Percentiles rank a stretch among this genome's conserved stretches.
These are phyloP conservation scores for Bombus pyrosoma DNA, from an alignment of 1,140 invertebrate species.

Conservation along the genomic window DNA sequence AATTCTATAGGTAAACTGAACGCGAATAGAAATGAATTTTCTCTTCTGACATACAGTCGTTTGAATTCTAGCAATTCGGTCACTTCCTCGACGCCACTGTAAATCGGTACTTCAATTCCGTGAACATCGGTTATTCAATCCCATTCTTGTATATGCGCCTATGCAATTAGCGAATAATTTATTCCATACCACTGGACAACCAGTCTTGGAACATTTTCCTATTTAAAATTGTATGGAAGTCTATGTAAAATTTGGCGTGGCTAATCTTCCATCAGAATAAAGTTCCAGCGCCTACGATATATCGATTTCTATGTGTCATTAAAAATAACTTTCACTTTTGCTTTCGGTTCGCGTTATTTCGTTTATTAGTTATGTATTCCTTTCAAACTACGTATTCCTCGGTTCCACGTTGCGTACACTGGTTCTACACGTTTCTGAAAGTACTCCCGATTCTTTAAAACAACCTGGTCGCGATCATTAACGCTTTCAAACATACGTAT, in stretches of 20 bases:
- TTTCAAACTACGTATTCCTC: too few species aligned
- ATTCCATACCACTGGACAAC: neutral
- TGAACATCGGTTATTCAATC: neutral
- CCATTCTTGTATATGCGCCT: neutral
- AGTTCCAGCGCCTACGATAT: neutral
- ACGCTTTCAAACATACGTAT: neutral
- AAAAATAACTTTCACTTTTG: slow-evolving; percentile 49
- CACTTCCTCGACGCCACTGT: too few species aligned
- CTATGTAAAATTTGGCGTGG: neutral
- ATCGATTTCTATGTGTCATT: neutral
- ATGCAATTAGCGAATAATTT: neutral
- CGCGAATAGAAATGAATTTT: slow-evolving; percentile 33
- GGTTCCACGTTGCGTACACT: neutral
- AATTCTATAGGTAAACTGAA: neutral
- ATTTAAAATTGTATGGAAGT: neutral
- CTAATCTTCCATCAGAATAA: neutral
- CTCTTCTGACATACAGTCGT: neutral
- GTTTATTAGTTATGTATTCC: neutral
- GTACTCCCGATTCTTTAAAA: slow-evolving; percentile 10
- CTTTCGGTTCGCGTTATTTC: slow-evolving; percentile 30
- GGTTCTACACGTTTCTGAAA: slow-evolving; percentile 31
- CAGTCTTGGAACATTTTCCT: too few species aligned
- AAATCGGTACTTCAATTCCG: neutral
- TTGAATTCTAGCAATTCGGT: neutral
- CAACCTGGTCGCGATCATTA: neutral